A percentile compares a stretch with the other conserved stretches of the same genome.
Evolutionary conservation across 1,140 invertebrate genomes (phyloP).

Genomic region (Uloborus diversus): DNA sequence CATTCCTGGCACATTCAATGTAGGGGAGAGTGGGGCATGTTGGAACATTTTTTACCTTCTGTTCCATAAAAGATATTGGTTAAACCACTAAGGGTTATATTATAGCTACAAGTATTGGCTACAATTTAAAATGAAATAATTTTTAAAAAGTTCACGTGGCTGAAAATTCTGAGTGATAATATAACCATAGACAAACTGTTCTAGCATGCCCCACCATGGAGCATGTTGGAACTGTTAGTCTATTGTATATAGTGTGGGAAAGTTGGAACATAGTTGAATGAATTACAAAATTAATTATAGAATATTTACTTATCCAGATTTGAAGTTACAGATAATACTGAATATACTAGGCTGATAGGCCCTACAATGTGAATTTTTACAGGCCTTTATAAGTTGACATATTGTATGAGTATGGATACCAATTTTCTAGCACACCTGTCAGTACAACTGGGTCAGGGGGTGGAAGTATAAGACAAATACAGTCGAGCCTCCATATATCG

Average conservation of each 20-base stretch:
- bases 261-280: slow-evolving; percentile 20
- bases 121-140: slow-evolving; percentile 22
- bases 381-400: slow-evolving; percentile 23
- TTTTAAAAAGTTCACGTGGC: slow-evolving; percentile 5
- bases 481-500: too few species aligned
- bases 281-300: background rate
- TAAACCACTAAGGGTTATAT: slow-evolving; percentile 14
- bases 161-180: slow-evolving; percentile 9
- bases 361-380: slow-evolving; percentile 7
- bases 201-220: background rate
- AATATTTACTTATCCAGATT: background rate
- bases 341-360: slow-evolving; percentile 6
- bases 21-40: slow-evolving; percentile 17
- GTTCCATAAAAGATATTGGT: slow-evolving; percentile 2
- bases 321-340: slow-evolving; percentile 19
- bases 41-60: slow-evolving; percentile 18
- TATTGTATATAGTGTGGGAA: slow-evolving; percentile 18
- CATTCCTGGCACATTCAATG: too few species aligned
- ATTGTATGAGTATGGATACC: slow-evolving; percentile 2
- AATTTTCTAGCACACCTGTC: slow-evolving; percentile 22
- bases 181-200: slow-evolving; percentile 8
- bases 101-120: slow-evolving; percentile 12
- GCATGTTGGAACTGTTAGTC: slow-evolving; percentile 12
- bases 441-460: background rate
- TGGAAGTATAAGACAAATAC: slow-evolving; percentile 19